phyloP scores from a whole-genome alignment of 2,888 invertebrate species.

The Cyaniris semiargus region DNA sequence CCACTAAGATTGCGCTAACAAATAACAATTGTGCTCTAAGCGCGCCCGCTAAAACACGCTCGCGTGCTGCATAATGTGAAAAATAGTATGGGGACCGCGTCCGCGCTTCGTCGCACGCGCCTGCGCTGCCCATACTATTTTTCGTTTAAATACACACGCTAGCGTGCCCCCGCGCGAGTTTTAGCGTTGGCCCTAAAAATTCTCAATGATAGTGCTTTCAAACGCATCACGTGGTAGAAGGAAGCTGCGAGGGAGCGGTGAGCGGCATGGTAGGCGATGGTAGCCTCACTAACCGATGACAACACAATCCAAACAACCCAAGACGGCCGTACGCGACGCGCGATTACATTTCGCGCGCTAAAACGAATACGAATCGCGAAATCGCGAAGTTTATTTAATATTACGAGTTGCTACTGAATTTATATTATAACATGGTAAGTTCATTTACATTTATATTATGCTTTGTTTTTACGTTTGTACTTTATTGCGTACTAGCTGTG shows the following conservation, averaged over 20 bases:
- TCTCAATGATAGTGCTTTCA: constrained; percentile 59
- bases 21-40: background rate
- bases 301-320: background rate
- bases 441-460: background rate
- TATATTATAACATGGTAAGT: constrained; percentile 4
- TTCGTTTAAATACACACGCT: too few relatives aligned
- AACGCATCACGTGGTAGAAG: constrained; percentile 67
- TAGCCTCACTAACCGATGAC: background rate
- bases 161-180: too few relatives aligned
- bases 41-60: too few relatives aligned
- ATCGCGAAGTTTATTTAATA: background rate
- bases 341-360: constrained; percentile 14
- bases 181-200: too few relatives aligned
- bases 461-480: background rate
- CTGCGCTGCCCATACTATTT: too few relatives aligned
- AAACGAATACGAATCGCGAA: background rate
- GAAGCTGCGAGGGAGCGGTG: constrained; percentile 43
- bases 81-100: too few relatives aligned
- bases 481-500: background rate
- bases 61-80: too few relatives aligned
- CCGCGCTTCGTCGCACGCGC: too few relatives aligned
- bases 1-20: background rate
- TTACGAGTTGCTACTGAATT: background rate
- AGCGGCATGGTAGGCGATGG: background rate
- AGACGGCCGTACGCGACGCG: constrained; percentile 4